A percentile compares a stretch with the other conserved stretches of the same genome.
These are phyloP conservation scores for Eptesicus fuscus DNA, from an alignment of 2,113 vertebrate species.

Conservation along the genomic window DNA sequence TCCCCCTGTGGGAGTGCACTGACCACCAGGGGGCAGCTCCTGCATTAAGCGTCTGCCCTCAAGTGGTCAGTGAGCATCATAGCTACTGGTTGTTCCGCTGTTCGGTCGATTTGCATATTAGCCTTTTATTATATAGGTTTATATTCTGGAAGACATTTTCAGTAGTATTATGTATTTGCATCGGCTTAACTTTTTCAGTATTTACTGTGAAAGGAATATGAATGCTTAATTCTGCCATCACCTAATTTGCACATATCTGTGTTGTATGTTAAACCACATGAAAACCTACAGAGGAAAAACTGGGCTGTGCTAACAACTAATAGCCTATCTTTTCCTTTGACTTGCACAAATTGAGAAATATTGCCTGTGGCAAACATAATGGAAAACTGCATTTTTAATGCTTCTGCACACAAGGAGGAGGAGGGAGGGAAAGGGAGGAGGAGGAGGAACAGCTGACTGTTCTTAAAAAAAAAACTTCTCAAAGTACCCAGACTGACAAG, in stretches of 20 bases:
- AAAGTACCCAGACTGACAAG: constrained; percentile 54
- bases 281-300: constrained; percentile 76
- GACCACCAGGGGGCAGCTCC: too few relatives aligned
- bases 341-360: constrained; percentile 82
- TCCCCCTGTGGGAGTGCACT: too few relatives aligned
- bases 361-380: constrained; percentile 81
- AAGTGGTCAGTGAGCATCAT: too few relatives aligned
- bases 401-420: constrained; percentile 64
- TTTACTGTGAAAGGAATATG: constrained; percentile 79
- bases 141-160: constrained; percentile 83
- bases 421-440: neutral
- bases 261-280: constrained; percentile 73
- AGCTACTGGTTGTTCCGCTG: too few relatives aligned
- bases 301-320: constrained; percentile 77
- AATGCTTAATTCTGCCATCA: constrained; percentile 78
- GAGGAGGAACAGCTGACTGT: constrained; percentile 75
- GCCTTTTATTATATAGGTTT: constrained; percentile 42
- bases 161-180: constrained; percentile 78
- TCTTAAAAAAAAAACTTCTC: constrained; percentile 78
- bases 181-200: constrained; percentile 73
- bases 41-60: too few relatives aligned
- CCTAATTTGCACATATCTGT: constrained; percentile 81
- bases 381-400: constrained; percentile 83
- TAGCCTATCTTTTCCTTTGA: constrained; percentile 80
- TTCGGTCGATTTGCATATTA: too few relatives aligned